Conservation (phyloP, 2,797 vertebrate species). For the Myotis planiceps region DNA sequence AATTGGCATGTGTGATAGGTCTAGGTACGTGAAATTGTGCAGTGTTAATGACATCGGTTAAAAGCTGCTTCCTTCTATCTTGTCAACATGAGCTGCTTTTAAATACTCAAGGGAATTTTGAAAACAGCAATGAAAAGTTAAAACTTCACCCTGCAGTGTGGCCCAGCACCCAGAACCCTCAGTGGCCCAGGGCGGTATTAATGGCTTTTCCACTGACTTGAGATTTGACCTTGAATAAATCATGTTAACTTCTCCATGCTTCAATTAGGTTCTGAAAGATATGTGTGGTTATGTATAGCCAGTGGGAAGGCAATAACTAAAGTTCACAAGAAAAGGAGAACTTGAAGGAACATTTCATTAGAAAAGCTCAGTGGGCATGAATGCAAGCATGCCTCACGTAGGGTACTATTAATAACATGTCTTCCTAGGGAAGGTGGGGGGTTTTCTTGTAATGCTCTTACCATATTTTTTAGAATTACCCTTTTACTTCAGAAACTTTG, state of each 20-base stretch:
- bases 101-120: constrained; percentile 6
- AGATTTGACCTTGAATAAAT: constrained; percentile 73
- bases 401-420: neutral
- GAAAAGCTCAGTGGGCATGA: neutral
- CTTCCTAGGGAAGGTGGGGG: neutral
- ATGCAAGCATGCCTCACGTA: neutral
- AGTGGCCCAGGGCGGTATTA: neutral
- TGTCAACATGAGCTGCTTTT: constrained; percentile 33
- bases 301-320: constrained; percentile 26
- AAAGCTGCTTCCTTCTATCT: neutral
- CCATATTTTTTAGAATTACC: constrained; percentile 1
- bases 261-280: constrained; percentile 65
- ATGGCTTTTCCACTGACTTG: constrained; percentile 46
- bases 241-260: constrained; percentile 61
- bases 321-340: constrained; percentile 32
- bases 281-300: constrained; percentile 34
- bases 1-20: neutral
- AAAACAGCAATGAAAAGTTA: constrained; percentile 46
- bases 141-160: constrained; percentile 4
- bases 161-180: neutral
- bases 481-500: constrained; percentile 19
- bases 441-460: neutral
- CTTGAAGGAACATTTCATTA: constrained; percentile 15
- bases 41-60: constrained; percentile 47
- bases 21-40: constrained; percentile 55